phyloP scores from a whole-genome alignment of 2,888 invertebrate genomes.

The Aporophyla lueneburgensis region DNA sequence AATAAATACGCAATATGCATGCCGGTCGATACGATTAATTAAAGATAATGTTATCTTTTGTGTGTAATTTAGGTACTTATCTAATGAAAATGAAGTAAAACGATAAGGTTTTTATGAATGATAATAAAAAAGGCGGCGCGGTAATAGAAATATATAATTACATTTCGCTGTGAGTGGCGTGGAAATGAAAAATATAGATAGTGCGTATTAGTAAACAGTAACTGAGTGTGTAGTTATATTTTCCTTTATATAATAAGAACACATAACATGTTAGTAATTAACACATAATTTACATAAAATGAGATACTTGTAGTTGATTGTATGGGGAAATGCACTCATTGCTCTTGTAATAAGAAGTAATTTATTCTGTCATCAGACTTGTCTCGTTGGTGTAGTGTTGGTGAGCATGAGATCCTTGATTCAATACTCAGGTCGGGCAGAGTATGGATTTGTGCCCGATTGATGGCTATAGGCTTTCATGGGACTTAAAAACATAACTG shows the following conservation, averaged over 20 bases:
- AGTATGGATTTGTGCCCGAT: no score
- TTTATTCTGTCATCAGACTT: no score
- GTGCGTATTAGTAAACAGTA: constrained; percentile 28
- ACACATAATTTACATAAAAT: neutral
- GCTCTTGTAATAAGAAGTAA: neutral
- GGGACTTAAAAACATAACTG: no score
- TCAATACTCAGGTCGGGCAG: no score
- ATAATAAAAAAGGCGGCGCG: constrained; percentile 26
- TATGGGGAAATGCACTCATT: neutral
- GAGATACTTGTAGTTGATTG: no score
- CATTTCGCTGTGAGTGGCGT: constrained; percentile 41
- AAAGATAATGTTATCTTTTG: constrained; percentile 41
- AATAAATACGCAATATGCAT: constrained; percentile 47
- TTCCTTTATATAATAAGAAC: neutral
- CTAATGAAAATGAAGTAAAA: constrained; percentile 44
- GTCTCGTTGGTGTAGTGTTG: no score
- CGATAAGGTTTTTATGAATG: constrained; percentile 46
- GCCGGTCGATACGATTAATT: constrained; percentile 41
- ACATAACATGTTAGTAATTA: neutral
- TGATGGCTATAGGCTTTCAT: no score
- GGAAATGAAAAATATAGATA: constrained; percentile 30
- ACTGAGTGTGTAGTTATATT: neutral
- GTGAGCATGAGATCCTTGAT: no score
- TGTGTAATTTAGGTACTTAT: constrained; percentile 34
- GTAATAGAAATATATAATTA: constrained; percentile 47